Evolutionary conservation across 2,797 vertebrate genomes (phyloP).

Genomic region (Hylomyscus alleni): DNA sequence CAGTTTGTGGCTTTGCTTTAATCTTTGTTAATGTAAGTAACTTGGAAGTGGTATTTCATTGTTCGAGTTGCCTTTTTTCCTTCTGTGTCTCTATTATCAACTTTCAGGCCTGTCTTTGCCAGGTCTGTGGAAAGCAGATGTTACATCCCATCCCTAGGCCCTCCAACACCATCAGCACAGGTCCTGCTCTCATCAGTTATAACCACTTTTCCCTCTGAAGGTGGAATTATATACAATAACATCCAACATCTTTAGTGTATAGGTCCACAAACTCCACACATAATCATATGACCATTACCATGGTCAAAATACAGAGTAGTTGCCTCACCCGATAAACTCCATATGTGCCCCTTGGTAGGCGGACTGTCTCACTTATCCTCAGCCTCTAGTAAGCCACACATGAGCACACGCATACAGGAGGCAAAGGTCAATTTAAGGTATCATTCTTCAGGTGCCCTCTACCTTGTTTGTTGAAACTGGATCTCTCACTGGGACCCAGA

Average conservation of each 20-base stretch:
- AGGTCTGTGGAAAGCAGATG: neutral
- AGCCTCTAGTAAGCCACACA: neutral
- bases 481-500: neutral
- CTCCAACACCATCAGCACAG: neutral
- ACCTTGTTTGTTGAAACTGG: neutral
- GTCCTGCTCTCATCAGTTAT: neutral
- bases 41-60: conserved; percentile 29
- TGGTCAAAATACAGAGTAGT: neutral
- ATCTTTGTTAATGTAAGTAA: conserved; percentile 6
- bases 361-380: neutral
- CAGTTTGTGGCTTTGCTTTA: conserved; percentile 49
- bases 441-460: neutral
- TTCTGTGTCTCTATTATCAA: neutral
- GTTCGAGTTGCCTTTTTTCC: conserved; percentile 27
- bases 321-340: neutral
- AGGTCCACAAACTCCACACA: neutral
- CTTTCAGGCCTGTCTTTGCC: neutral
- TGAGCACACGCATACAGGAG: neutral
- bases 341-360: neutral
- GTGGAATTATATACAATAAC: neutral
- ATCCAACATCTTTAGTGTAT: neutral
- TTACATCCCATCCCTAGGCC: neutral
- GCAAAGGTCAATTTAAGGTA: neutral
- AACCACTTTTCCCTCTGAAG: conserved; percentile 17
- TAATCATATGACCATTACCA: neutral